Percentiles rank a stretch among this genome's conserved stretches.
Evolutionary conservation across 2,113 vertebrate species (phyloP).

Genomic region (Mirounga angustirostris): DNA sequence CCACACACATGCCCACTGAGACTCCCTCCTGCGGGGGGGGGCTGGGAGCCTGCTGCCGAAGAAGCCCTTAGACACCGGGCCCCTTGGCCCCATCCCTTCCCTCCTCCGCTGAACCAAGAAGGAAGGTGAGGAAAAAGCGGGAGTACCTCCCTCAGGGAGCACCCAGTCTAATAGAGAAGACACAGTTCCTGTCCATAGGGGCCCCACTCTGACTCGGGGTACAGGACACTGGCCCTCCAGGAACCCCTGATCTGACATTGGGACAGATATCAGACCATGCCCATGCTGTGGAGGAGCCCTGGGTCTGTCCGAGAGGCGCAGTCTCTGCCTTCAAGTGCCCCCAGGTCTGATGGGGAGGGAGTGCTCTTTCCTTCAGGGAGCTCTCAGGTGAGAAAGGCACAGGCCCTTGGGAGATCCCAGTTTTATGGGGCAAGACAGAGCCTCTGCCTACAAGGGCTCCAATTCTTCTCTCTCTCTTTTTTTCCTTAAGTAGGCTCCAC

Average conservation of each 20-base stretch:
- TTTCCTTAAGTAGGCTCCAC: neutral
- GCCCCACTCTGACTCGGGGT: neutral
- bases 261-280: neutral
- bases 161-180: neutral
- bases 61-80: neutral
- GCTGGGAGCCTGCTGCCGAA: neutral
- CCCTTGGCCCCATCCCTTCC: neutral
- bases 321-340: rapidly evolving
- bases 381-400: neutral
- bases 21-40: neutral
- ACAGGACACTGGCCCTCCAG: neutral
- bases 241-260: neutral
- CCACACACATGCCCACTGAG: slow-evolving; percentile 70
- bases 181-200: neutral
- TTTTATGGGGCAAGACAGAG: neutral
- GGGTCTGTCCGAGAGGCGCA: neutral
- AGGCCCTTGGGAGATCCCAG: neutral
- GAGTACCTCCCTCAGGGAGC: neutral
- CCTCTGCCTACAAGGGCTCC: neutral
- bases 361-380: too few relatives aligned
- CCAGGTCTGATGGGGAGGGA: too few relatives aligned
- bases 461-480: neutral
- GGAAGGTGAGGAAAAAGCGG: neutral
- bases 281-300: rapidly evolving
- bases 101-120: neutral